Conservation (phyloP, 2,113 vertebrate species). For the Dendrocopos noguchii region DNA sequence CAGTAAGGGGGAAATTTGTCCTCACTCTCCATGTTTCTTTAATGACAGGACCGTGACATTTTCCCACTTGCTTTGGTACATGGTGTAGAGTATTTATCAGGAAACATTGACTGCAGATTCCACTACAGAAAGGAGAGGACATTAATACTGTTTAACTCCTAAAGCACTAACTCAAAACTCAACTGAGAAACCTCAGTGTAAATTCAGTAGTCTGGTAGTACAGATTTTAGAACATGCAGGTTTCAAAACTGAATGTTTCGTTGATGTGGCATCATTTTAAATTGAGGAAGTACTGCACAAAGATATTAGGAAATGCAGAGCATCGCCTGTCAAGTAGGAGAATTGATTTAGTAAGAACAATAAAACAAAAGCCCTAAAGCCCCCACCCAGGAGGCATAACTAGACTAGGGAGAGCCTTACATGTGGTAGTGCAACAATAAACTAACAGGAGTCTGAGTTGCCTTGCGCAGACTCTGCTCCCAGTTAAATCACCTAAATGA, state of each 20-base stretch:
- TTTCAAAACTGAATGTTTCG: neutral
- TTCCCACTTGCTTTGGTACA: neutral
- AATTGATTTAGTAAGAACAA: neutral
- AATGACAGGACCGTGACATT: neutral
- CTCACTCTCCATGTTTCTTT: neutral
- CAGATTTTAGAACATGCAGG: neutral
- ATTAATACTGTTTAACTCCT: neutral
- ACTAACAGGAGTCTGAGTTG: accelerated
- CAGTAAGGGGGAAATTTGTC: neutral
- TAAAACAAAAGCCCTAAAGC: neutral
- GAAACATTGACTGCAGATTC: neutral
- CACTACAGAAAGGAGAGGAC: neutral
- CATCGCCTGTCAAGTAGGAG: neutral
- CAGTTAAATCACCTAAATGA: neutral
- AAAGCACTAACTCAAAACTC: neutral
- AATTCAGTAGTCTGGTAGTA: neutral
- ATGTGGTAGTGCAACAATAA: neutral
- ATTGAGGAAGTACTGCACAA: neutral
- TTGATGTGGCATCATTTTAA: neutral
- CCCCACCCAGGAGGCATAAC: neutral
- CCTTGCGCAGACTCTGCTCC: neutral
- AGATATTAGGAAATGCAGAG: neutral
- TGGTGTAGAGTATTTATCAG: neutral
- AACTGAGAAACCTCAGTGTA: neutral
- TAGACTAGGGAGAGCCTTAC: neutral